Evolutionary conservation across 1,140 invertebrate genomes (phyloP), one percentile per base, ranked within the genome.

Genomic region (Mylabris phalerata): DNA sequence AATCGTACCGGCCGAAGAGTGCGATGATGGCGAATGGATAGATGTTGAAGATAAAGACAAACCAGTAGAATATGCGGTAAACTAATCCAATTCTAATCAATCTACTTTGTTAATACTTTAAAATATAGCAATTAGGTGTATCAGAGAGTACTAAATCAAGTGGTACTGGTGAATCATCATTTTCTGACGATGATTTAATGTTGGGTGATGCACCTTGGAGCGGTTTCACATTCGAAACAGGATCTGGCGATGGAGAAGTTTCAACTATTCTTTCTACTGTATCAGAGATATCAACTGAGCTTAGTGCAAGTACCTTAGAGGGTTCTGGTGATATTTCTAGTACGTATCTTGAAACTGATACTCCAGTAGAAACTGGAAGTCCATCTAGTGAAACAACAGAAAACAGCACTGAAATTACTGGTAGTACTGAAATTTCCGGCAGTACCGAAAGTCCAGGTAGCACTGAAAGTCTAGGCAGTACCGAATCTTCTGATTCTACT

Each of bases 11-110:
- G 77, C 77, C 19, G 77, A 81, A 2, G 81, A 82, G 11, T 82
- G 82, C 57, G 79, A 81, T 38, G 82, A 81, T 43, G 71, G 73
- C 9, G 84, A 84, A 48, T 82, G 82, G 67, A 76, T 81, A 13
- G 80, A 80, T n/a, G 60, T 55, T 41, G 65, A 69, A 32, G 25
- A 47, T 47, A 10, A 38, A 38, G 41, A 44, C 9, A 11, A 24
- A 38, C 41, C 10, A 38, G 6, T 4, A 42, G 39, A 11, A n/a
- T 5, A 42, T 11, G 9, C 4, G 41, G 41, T 32, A 32, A 32
- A 32, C 32, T 32, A 2, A 7, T 19, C 1, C 4, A 32, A 32
- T 32, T 32, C 7, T 32, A 32, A 32, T 5, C 32, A 32, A 32
- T 7, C 4, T 32, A 32, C 32, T 32, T 32, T 32, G 2, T 32